These are phyloP conservation scores for Zaprionus davidi DNA, from an alignment of 1,140 invertebrate genomes.

Conservation along the genomic window DNA sequence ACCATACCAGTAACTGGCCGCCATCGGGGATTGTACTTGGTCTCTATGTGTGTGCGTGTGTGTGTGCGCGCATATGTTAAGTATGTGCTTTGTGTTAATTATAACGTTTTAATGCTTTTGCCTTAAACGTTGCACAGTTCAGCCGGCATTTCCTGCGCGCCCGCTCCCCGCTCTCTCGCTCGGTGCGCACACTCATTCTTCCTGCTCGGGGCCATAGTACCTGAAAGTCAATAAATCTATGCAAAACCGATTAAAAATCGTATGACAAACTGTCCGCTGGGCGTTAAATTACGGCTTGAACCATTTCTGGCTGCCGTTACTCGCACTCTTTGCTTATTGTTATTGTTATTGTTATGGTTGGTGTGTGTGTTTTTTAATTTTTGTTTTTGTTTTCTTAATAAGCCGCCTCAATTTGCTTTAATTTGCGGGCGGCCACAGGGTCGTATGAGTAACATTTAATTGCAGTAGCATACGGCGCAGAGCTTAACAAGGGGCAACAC, in stretches of 20 bases:
- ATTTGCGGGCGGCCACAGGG: conserved; percentile 77
- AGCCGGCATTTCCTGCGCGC: conserved; percentile 61
- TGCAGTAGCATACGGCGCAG: conserved; percentile 50
- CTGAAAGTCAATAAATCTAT: conserved; percentile 70
- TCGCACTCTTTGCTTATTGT: conserved; percentile 2
- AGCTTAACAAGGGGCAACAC: conserved; percentile 51
- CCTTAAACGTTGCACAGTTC: conserved; percentile 66
- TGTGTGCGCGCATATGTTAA: conserved; percentile 61
- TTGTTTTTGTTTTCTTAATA: conserved; percentile 57
- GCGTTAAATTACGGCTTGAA: conserved; percentile 66
- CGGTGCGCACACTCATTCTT: conserved; percentile 55
- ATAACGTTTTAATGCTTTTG: conserved; percentile 66
- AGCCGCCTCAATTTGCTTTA: conserved; percentile 74
- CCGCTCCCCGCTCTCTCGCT: too few relatives aligned
- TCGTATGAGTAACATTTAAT: conserved; percentile 82
- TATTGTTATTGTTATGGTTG: conserved; percentile 11
- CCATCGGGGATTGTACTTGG: conserved; percentile 4
- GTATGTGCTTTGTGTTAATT: conserved; percentile 75
- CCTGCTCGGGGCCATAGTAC: conserved; percentile 50
- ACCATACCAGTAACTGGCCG: conserved; percentile 58
- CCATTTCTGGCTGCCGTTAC: conserved; percentile 39
- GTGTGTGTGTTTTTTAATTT: not conserved
- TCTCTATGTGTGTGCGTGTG: conserved; percentile 4
- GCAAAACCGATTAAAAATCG: conserved; percentile 77
- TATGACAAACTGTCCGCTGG: conserved; percentile 61